Evolutionary conservation across 2,888 invertebrate species (phyloP), one percentile per base, ranked within the genome.

Genomic region (Lacanobia oleracea): DNA sequence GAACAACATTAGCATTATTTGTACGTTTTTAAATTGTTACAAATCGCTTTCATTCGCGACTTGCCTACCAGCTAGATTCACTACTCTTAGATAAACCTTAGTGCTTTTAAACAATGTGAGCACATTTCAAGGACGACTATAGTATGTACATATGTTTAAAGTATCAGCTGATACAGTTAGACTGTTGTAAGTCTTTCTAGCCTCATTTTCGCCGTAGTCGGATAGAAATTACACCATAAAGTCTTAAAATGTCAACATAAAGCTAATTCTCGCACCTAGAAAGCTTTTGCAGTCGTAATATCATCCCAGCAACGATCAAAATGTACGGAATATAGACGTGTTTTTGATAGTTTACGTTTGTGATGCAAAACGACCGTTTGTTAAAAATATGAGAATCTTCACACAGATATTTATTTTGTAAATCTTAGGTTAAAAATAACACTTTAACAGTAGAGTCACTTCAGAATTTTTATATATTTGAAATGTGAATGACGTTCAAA

Each of bases 81-180:
- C 59, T 43, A 50, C 43, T 54, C 27, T 5, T 56, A 68, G 75
- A 72, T 76, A 75, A 67, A 67, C 68, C 51, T 76, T 51, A 70
- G 73, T 67, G 37, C 60, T 75, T 43, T 40, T 27, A 69, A 64
- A 73, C 65, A 53, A 65, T 23, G 8, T 37, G 27, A 21, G 57
- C 12, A 43, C 62, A n/a, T 71, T 75, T 81, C 70, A 85, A 83
- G 85, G 75, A 79, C 53, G 23, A 37, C n/a, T n/a, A n/a, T n/a
- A 51, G 5, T n/a, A 48, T 23, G 62, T 21, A 14, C 12, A 65
- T 33, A 5, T 50, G 10, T 54, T 21, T 33, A 33, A 4, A 14
- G 10, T 12, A 66, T 50, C 45, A 67, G 57, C 27, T 40, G 59
- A 16, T 33, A 12, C 1, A 14, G 12, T 45, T 2, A 61, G 2